Evolutionary conservation across 2,113 vertebrate species (phyloP), one percentile per base, ranked within the genome.

Genomic region (Callochromis pleurospilus): DNA sequence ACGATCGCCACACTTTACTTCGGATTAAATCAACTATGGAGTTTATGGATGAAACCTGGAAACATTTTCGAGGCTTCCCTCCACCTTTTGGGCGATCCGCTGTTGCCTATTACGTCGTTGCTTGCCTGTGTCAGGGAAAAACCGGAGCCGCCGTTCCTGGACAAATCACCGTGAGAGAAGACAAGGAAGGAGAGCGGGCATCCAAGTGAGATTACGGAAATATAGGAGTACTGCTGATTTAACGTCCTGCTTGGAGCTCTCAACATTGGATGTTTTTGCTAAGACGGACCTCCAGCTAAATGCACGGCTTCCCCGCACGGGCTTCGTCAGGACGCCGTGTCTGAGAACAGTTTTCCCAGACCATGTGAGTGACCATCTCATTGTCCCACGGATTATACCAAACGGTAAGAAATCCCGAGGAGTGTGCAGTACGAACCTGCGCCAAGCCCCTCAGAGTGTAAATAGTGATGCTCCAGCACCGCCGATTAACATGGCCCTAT

Each of bases 1-100:
- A 54, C 5, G 1, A 54, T 54, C 0, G n/a, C 51, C 21, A 55
- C 54, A 55, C 54, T 24, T 26, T 55, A 26, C n/a, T 56, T 56
- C 21, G 1, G 21, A 56, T 56, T 26, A 56, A 26, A 56, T 56
- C 21, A 56, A 26, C 9, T 54, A 11, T 53, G 19, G 51, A 54
- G 0, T 54, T 1, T 26, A 13, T 56, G 54, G 12, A 14, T 56
- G 21, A 0, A 56, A 26, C 21, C 21, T 4, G 6, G 6, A 26
- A 56, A 26, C 54, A 56, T 12, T 56, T 56, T 26, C 0, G 1
- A 14, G 54, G 54, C 21, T 56, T 56, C 21, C 54, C 54, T 8
- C 12, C 54, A 29, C 54, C 54, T 14, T 56, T 29, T 56, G 4
- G 54, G 54, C 3, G 4, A 26, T 29, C 54, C 14, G 54, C 3